These are phyloP conservation scores for Suillia variegata DNA, from an alignment of 2,888 invertebrate species.

Conservation along the genomic window DNA sequence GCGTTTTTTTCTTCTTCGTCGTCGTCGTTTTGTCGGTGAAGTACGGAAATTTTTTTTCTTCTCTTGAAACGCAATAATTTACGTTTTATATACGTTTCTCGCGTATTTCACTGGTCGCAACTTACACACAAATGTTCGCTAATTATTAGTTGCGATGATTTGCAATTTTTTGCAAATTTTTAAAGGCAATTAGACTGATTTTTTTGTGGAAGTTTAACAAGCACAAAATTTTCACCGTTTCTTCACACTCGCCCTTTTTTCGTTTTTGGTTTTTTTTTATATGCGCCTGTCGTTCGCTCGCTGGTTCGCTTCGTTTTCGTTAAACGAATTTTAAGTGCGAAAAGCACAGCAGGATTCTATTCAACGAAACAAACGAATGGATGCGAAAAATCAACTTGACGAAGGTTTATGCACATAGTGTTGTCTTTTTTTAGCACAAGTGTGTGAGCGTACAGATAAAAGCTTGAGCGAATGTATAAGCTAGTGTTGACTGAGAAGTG, in stretches of 20 bases:
- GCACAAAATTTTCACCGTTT: conserved; percentile 25
- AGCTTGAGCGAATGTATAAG: too few species aligned
- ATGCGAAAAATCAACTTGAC: too few species aligned
- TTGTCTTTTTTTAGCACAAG: too few species aligned
- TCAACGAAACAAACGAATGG: too few species aligned
- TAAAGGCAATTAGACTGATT: conserved; percentile 15
- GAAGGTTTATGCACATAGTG: too few species aligned
- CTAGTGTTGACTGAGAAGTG: too few species aligned
- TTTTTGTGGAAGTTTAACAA: conserved; percentile 22
- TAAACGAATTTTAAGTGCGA: neutral
- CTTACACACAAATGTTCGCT: conserved; percentile 14
- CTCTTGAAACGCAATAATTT: too few species aligned
- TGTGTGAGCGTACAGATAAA: too few species aligned
- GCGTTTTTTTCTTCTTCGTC: neutral
- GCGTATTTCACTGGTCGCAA: conserved; percentile 12
- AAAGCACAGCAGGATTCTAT: neutral
- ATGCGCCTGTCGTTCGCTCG: neutral
- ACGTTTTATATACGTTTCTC: conserved; percentile 5
- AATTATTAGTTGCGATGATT: neutral
- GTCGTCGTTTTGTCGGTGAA: neutral
- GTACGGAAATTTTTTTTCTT: too few species aligned
- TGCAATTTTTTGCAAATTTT: conserved; percentile 21
- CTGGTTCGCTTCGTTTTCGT: conserved; percentile 3
- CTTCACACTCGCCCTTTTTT: conserved; percentile 20
- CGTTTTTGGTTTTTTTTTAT: conserved; percentile 8